Evolutionary conservation across 2,888 invertebrate genomes (phyloP).

Genomic region (Andrena fulva): DNA sequence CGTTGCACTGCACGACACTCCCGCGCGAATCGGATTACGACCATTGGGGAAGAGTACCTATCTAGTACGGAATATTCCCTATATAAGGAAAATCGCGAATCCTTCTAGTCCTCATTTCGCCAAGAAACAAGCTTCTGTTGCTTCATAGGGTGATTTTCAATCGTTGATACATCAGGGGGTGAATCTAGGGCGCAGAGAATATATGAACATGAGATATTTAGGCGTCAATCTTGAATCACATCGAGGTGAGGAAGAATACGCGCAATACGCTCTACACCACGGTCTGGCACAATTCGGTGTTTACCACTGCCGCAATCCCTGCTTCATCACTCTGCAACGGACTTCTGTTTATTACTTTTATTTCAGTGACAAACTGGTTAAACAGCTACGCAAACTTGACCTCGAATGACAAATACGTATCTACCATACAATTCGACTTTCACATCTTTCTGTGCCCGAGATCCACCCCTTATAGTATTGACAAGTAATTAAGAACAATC

Average conservation of each 20-base stretch:
- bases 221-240: neutral
- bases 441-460: too few relatives aligned
- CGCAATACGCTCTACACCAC: neutral
- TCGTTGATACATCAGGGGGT: neutral
- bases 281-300: conserved; percentile 10
- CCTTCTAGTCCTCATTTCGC: neutral
- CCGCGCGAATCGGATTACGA: neutral
- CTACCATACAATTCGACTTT: too few relatives aligned
- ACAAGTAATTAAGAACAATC: too few relatives aligned
- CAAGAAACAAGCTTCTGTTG: neutral
- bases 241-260: neutral
- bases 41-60: neutral
- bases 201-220: neutral
- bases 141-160: neutral
- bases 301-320: conserved; percentile 17
- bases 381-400: too few relatives aligned
- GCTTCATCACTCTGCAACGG: neutral
- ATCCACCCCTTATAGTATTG: too few relatives aligned
- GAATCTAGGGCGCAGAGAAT: neutral
- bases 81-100: neutral
- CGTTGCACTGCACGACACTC: neutral
- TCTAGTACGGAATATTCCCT: too few relatives aligned
- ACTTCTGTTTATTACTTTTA: too few relatives aligned
- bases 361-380: too few relatives aligned
- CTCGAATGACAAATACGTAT: too few relatives aligned